A percentile compares a stretch with the other conserved stretches of the same genome.
Evolutionary conservation across 1,140 invertebrate genomes (phyloP).

Genomic region (Danaus plexippus): DNA sequence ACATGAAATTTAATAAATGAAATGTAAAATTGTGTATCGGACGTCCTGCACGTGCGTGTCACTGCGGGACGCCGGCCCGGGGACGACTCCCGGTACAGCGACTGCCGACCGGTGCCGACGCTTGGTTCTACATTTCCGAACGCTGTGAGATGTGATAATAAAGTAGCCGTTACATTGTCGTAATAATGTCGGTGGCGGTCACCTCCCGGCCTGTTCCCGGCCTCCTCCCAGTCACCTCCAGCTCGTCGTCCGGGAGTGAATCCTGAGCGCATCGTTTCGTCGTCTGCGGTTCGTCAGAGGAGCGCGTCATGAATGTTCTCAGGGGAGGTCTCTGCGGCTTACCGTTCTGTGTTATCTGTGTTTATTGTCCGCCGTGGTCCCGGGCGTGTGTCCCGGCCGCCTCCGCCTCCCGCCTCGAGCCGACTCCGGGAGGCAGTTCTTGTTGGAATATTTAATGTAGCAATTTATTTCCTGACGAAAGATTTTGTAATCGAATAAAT

Average conservation of each 20-base stretch:
- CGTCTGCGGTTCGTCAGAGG: no score
- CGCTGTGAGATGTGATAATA: conserved; percentile 49
- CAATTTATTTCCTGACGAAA: conserved; percentile 65
- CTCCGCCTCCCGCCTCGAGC: conserved; percentile 1
- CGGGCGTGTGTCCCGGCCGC: conserved; percentile 3
- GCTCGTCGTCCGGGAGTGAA: conserved; percentile 26
- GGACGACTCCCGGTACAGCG: no score
- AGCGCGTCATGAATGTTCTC: conserved; percentile 15
- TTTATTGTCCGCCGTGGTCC: conserved; percentile 5
- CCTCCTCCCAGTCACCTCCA: neutral
- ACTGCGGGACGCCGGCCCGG: no score
- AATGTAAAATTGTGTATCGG: no score
- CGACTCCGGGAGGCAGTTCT: conserved; percentile 37
- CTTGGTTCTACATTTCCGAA: conserved; percentile 29
- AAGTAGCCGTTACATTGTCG: conserved; percentile 32
- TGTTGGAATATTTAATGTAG: conserved; percentile 64
- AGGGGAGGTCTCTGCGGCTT: conserved; percentile 29
- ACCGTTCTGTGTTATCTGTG: no score
- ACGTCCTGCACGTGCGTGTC: no score
- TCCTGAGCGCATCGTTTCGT: conserved; percentile 35
- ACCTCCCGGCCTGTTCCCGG: no score
- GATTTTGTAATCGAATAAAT: conserved; percentile 69
- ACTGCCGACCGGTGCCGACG: conserved; percentile 7
- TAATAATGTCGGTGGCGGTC: conserved; percentile 18
- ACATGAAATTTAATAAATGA: no score